Evolutionary conservation across 2,888 invertebrate species (phyloP).

Genomic region (Drosophila algonquin): DNA sequence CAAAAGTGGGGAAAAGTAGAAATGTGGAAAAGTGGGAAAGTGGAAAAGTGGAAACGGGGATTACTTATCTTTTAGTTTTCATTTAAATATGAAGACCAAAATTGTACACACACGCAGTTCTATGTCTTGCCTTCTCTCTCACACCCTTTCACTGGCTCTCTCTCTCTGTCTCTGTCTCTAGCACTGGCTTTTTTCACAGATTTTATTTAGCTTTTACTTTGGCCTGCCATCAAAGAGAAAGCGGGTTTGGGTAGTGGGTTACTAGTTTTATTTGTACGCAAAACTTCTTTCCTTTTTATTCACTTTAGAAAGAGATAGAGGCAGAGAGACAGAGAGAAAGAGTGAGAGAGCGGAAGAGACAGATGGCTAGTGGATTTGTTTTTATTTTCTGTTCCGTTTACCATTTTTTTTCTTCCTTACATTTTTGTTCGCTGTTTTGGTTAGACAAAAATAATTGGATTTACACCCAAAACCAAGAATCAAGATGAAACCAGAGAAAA

Average conservation of each 20-base stretch:
- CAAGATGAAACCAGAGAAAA: conserved; percentile 14
- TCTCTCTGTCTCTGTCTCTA: background rate
- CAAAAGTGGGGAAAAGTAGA: conserved; percentile 31
- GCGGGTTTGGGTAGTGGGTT: background rate
- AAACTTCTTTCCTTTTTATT: conserved; percentile 18
- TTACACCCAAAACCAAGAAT: conserved; percentile 46
- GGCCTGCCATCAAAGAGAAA: background rate
- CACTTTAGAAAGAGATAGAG: conserved; percentile 6
- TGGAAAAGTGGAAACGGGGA: conserved; percentile 48
- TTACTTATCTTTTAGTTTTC: conserved; percentile 77
- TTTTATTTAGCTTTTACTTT: conserved; percentile 16
- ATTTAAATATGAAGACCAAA: conserved; percentile 72
- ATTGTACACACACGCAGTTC: conserved; percentile 45
- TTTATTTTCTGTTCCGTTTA: conserved; percentile 22
- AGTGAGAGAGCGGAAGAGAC: conserved; percentile 4
- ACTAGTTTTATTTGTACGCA: conserved; percentile 12
- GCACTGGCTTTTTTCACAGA: background rate
- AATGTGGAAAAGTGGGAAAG: conserved; percentile 39
- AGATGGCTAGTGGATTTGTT: conserved; percentile 30
- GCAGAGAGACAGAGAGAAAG: conserved; percentile 1
- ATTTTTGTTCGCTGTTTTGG: conserved; percentile 42
- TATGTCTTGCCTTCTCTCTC: background rate
- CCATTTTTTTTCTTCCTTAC: background rate
- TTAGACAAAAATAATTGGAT: conserved; percentile 70
- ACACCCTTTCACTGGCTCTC: background rate